Conservation (phyloP, 53 echinoderm and acorn worm species). For the Zoroaster sp. region DNA sequence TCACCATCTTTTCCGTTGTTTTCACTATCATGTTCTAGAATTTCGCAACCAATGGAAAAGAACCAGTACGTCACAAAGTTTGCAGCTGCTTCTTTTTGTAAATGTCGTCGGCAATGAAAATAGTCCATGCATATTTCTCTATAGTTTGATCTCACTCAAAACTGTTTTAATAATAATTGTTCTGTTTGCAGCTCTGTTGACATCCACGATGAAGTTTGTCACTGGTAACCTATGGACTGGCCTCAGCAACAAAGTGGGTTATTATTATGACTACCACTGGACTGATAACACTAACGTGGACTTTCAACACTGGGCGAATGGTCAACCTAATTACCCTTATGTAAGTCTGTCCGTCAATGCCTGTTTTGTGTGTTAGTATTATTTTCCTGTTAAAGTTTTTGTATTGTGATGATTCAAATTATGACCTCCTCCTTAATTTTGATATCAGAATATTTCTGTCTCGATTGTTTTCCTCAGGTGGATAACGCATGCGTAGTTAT, state of each 20-base stretch:
- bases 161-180: neutral
- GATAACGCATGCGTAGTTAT: slow-evolving; percentile 70
- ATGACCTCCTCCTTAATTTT: too few species aligned
- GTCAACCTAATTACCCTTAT: slow-evolving; percentile 40
- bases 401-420: too few species aligned
- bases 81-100: too few species aligned
- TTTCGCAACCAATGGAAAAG: too few species aligned
- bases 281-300: slow-evolving; percentile 61
- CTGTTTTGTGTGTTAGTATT: too few species aligned
- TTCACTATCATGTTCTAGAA: too few species aligned
- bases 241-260: slow-evolving; percentile 40
- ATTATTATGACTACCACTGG: slow-evolving; percentile 72
- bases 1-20: too few species aligned
- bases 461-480: slow-evolving; percentile 11
- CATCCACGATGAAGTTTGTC: slow-evolving; percentile 56
- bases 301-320: slow-evolving; percentile 77
- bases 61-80: too few species aligned
- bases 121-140: neutral
- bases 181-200: slow-evolving; percentile 58
- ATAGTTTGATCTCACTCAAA: neutral
- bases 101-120: too few species aligned
- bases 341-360: too few species aligned
- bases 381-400: too few species aligned
- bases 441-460: too few species aligned
- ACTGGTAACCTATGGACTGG: slow-evolving; percentile 75